Evolutionary conservation across 2,797 vertebrate species (phyloP).

Genomic region (Chiroxiphia lanceolata): DNA sequence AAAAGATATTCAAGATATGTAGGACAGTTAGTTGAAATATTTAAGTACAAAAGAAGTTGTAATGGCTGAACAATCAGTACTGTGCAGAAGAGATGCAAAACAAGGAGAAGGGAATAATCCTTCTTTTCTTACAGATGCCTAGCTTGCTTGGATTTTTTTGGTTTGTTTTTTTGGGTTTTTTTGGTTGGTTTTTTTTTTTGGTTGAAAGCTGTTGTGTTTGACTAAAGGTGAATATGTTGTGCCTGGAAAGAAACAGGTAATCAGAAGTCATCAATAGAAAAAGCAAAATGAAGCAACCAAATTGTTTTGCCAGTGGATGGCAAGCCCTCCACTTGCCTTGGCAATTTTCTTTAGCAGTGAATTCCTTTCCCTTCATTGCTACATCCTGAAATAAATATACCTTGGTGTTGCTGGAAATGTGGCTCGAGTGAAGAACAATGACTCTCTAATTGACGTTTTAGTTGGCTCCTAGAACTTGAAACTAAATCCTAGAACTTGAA

Average conservation of each 20-base stretch:
- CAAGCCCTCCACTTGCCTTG: neutral
- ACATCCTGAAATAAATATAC: neutral
- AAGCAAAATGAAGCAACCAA: neutral
- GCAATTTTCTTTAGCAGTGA: neutral
- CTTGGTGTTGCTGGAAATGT: neutral
- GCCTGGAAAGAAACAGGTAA: neutral
- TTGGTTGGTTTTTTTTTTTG: neutral
- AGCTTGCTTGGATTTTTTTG: neutral
- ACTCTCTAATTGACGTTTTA: neutral
- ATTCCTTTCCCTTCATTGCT: neutral
- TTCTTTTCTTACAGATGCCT: neutral
- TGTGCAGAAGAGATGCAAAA: neutral
- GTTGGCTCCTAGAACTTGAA: neutral
- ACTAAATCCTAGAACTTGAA: conserved; percentile 7
- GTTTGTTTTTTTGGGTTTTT: neutral
- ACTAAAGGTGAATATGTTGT: neutral
- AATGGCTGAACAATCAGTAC: neutral
- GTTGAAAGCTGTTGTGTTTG: neutral
- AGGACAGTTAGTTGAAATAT: neutral
- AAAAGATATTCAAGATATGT: neutral
- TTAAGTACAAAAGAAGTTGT: neutral
- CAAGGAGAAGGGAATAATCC: neutral
- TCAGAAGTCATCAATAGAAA: neutral
- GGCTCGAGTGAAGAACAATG: neutral
- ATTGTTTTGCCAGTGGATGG: neutral